Base-by-base conservation (phyloP, 2,797 vertebrate genomes). In the Pogonophryne albipinna region DNA sequence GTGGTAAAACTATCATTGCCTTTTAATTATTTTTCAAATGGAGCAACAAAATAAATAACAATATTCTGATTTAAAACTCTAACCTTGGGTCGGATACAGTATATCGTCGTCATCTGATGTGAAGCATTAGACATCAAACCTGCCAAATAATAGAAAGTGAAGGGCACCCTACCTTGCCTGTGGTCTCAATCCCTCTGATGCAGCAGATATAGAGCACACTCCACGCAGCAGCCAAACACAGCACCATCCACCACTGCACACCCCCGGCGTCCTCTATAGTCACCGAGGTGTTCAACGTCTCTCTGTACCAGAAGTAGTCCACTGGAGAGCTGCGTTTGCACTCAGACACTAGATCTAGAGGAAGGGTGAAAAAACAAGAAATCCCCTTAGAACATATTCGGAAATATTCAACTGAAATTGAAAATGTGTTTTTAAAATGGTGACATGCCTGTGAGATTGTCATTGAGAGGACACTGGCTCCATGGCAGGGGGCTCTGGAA, bases 281-380 rank as follows among this genome's bases (percentile, higher is more conserved):
- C 0, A 82, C 61, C 4, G 96, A 96, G 49, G 87, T 92, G 83
- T 97, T 97, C 60, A 97, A 85, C 0, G 96, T 97, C 90, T 96
- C 90, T 60, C 97, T 91, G 92, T 97, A 97, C 96, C 96, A 97
- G 91, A 93, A 97, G 80, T 97, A 97, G 88, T 97, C 96, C 61
- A 96, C 95, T 0, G 96, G 64, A 66, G 95, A 95, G 83, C 96
- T 97, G 85, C 76, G 90, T 66, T 85, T 78, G 51, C 96, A 97
- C 77, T 97, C 96, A 0, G 94, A 90, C 74, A 94, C 16, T 0
- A 87, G 86, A 62, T 19, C 97, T 97, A 27, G 6, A 14, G 46
- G 55, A 27, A 69, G 10, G 14, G 20, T 3, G 6, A 38, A 38
- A 38, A 38, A 2, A 2, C 31, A 53, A n/a, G 13, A 14, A 20